Conservation (phyloP, 2,113 vertebrate species). For the Argyrosomus japonicus region DNA sequence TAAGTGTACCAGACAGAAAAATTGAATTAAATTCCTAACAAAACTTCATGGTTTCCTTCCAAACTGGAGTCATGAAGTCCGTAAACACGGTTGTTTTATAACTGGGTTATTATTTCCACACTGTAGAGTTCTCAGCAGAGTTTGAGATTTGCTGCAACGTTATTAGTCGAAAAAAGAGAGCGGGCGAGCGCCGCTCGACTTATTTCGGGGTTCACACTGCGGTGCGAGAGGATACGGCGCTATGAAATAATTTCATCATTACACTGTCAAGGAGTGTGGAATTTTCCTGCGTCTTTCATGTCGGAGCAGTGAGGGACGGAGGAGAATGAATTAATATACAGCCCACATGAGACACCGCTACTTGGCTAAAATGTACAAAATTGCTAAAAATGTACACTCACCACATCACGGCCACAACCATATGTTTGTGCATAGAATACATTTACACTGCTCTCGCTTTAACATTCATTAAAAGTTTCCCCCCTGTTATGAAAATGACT, state of each 20-base stretch:
- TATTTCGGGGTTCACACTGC: slow-evolving; percentile 29
- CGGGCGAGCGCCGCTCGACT: slow-evolving; percentile 16
- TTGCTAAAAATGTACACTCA: slow-evolving; percentile 30
- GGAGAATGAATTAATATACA: slow-evolving; percentile 16
- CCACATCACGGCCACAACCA: slow-evolving; percentile 26
- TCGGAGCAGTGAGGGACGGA: slow-evolving; percentile 5
- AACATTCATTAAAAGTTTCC: slow-evolving; percentile 71
- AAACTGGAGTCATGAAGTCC: slow-evolving; percentile 47
- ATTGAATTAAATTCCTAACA: slow-evolving; percentile 50
- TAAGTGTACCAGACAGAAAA: slow-evolving; percentile 57
- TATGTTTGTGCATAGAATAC: slow-evolving; percentile 29
- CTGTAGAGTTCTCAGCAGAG: background rate
- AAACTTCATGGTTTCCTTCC: slow-evolving; percentile 43
- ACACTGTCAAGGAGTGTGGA: slow-evolving; percentile 51
- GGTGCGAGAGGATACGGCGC: slow-evolving; percentile 40
- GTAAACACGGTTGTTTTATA: slow-evolving; percentile 59
- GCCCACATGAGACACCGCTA: slow-evolving; percentile 15
- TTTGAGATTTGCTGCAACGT: slow-evolving; percentile 34
- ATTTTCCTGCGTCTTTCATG: slow-evolving; percentile 49
- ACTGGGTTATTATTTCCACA: slow-evolving; percentile 50
- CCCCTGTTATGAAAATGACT: slow-evolving; percentile 56
- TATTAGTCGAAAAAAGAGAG: background rate
- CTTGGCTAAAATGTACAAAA: slow-evolving; percentile 32
- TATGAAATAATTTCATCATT: slow-evolving; percentile 61
- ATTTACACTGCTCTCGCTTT: slow-evolving; percentile 32